Conservation (phyloP, 2,113 vertebrate genomes). For the Antigone vipio region DNA sequence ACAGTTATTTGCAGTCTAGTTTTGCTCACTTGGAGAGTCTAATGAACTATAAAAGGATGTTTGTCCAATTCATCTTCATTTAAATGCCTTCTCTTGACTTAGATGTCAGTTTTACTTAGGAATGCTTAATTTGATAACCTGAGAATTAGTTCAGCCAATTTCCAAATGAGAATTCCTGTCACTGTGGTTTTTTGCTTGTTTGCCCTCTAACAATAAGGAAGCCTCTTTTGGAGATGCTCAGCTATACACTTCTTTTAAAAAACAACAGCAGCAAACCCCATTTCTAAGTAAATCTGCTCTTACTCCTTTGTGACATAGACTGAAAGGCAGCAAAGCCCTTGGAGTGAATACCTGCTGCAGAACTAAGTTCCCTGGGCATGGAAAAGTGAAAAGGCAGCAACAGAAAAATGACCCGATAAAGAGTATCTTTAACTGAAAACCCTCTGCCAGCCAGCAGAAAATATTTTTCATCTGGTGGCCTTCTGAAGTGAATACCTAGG, state of each 20-base stretch:
- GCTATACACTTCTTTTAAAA: background rate
- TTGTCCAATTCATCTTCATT: conserved; percentile 58
- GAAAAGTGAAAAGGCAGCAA: background rate
- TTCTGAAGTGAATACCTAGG: background rate
- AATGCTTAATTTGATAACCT: conserved; percentile 49
- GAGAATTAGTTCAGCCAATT: conserved; percentile 48
- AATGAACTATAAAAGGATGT: conserved; percentile 43
- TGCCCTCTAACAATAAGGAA: background rate
- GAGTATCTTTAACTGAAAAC: background rate
- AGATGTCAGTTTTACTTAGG: conserved; percentile 47
- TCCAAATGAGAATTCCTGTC: conserved; percentile 19
- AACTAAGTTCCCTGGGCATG: background rate
- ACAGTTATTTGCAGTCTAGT: background rate
- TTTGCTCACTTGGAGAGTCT: conserved; percentile 19
- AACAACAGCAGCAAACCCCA: background rate
- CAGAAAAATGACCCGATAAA: background rate
- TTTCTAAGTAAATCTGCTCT: background rate
- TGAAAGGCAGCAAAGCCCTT: background rate
- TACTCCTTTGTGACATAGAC: background rate
- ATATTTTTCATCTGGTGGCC: background rate
- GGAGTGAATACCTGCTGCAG: background rate
- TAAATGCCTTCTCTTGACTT: conserved; percentile 29
- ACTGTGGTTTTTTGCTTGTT: background rate
- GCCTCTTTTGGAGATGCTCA: background rate
- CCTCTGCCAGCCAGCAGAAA: background rate